Evolutionary conservation across 2,113 vertebrate genomes (phyloP), one percentile per base, ranked within the genome.

Genomic region (Arvicanthis niloticus): DNA sequence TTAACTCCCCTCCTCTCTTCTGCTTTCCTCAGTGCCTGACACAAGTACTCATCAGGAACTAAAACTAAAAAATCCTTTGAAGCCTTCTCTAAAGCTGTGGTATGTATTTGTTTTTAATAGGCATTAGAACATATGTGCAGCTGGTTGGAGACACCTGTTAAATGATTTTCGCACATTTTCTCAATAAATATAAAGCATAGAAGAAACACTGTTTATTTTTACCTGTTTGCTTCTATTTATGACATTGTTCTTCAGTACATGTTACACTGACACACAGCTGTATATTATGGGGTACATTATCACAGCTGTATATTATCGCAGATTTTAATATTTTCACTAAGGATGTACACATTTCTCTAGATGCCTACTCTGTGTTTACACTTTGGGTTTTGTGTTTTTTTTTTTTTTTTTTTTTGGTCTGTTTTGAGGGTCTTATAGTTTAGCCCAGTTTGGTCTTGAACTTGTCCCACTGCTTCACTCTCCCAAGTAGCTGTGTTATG

Each of bases 11-110:
- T 65, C 82, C 72, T 91, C 19, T 40, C 65, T 31, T 31, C 65
- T 67, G 65, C 65, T 31, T 8, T 67, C 26, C 65, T 67, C 26
- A 31, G 13, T 40, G 19, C 56, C 65, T n/a, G 53, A 51, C 29
- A 7, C 17, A 48, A 92, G 58, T 5, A 31, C 67, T 42, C 2
- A 56, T 17, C 24, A 37, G 58, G 11, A 10, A 62, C 60, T 86
- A 85, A 75, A 73, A 93, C 42, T 51, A 65, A 91, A 91, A 91
- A 80, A 93, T 17, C 84, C 85, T 70, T 91, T 80, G 31, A 96
- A 81, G 40, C 70, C 42, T 40, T 88, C 26, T 75, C 13, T 60
- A 26, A 67, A 42, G 80, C 31, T 82, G 42, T 3, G 21, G 5
- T 51, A 58, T 40, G 13, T 62, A 72, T 51, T 89, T 65, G 73